Evolutionary conservation across 2,113 vertebrate genomes (phyloP), one percentile per base, ranked within the genome.

Genomic region (Colaptes auratus): DNA sequence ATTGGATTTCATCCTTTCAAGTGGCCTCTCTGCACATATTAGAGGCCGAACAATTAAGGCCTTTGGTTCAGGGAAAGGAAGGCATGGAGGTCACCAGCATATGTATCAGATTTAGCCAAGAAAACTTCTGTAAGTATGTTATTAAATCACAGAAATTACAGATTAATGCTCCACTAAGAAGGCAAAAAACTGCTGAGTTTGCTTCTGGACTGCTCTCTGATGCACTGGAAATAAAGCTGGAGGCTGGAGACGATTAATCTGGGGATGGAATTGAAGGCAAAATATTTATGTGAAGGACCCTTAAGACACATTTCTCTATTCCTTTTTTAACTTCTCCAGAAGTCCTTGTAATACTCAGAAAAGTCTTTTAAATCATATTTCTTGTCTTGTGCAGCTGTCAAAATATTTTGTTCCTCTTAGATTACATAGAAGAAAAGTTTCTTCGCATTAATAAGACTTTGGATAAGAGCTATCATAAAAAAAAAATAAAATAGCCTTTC

Each of bases 131-230:
- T 61, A 89, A 67, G 76, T 72, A 65, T 91, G 72, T 90, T 91
- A 95, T 75, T 95, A 93, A 96, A 95, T 95, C 79, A 95, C 79
- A 83, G 74, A 96, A 96, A 95, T 88, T 95, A 95, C 73, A 95
- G 90, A 96, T 91, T 91, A 95, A 83, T 92, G 80, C 74, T 96
- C 50, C 35, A 78, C 86, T 91, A 89, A 89, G 88, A 76, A 88
- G 48, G 59, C 7, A 89, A 73, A 89, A 91, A 71, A 87, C 11
- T 78, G 95, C 95, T 96, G 95, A 95, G 53, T 81, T 92, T 88
- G 82, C 88, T 95, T 86, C 87, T 95, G 76, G 91, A 89, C 73
- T 58, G 48, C 55, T 94, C 84, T 95, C 87, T 80, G 72, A 67
- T 92, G 64, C 55, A 73, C 31, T 65, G 87, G 81, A 93, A 96